A percentile compares a stretch with the other conserved stretches of the same genome.
Conservation (phyloP, 2,888 invertebrate species). For the Pristionchus fissidentatus region DNA sequence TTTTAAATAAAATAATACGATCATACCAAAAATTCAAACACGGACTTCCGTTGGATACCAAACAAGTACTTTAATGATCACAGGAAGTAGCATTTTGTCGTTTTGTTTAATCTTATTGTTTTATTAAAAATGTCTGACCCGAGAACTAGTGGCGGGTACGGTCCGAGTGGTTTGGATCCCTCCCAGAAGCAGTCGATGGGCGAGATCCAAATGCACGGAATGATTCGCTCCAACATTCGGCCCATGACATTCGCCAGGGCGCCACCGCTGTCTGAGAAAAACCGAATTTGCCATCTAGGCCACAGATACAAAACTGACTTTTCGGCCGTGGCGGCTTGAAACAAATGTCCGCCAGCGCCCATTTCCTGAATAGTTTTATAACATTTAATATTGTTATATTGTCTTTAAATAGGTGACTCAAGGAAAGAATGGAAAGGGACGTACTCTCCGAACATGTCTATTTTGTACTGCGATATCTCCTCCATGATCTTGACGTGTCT, state of each 20-base stretch:
- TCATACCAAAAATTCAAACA: too few relatives aligned
- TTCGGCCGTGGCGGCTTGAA: conserved; percentile 73
- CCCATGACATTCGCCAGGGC: conserved; percentile 66
- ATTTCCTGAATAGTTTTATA: conserved; percentile 56
- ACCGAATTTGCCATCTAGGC: background rate
- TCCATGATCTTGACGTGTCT: conserved; percentile 87
- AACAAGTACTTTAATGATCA: too few relatives aligned
- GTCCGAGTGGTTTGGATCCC: conserved; percentile 94
- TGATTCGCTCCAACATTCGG: conserved; percentile 79
- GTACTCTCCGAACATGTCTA: conserved; percentile 87
- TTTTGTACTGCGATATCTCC: conserved; percentile 88
- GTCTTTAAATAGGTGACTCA: too few relatives aligned
- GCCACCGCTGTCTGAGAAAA: conserved; percentile 61
- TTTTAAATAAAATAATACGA: background rate
- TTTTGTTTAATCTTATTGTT: too few relatives aligned
- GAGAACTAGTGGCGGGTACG: conserved; percentile 70
- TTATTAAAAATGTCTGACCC: conserved; percentile 51
- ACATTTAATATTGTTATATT: too few relatives aligned
- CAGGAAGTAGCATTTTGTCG: too few relatives aligned
- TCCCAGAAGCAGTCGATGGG: conserved; percentile 99
- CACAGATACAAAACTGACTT: background rate
- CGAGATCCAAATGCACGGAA: conserved; percentile 96
- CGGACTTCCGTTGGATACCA: too few relatives aligned
- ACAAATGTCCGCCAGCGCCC: conserved; percentile 72
- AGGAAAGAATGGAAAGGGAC: conserved; percentile 51